Conservation (phyloP, 2,888 invertebrate species). For the Scaptodrosophila latifasciaeformis region DNA sequence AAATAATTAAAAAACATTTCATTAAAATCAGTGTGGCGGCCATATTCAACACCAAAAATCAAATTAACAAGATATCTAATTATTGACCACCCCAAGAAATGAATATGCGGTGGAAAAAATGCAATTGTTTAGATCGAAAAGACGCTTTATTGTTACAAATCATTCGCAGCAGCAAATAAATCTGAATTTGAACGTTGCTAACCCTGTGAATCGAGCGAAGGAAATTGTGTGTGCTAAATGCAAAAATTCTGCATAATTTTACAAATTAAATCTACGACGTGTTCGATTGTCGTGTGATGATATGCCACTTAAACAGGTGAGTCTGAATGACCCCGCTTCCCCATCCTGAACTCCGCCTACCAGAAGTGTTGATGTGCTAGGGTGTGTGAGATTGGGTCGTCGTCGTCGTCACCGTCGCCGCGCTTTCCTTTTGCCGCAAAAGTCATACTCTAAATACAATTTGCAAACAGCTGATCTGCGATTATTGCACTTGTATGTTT, state of each 20-base stretch:
- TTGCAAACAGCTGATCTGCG: constrained; percentile 53
- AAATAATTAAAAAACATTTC: constrained; percentile 31
- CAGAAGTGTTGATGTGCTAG: not conserved
- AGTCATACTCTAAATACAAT: not conserved
- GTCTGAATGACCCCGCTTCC: constrained; percentile 22
- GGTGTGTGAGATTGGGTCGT: too few relatives aligned
- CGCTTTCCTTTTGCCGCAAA: constrained; percentile 24
- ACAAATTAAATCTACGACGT: constrained; percentile 69
- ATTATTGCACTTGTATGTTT: constrained; percentile 42
- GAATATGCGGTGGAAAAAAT: constrained; percentile 32
- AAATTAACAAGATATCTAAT: constrained; percentile 10
- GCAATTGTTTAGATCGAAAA: constrained; percentile 48
- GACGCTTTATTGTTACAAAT: constrained; percentile 35
- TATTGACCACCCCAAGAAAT: constrained; percentile 14
- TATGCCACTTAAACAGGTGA: constrained; percentile 74
- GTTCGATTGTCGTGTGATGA: constrained; percentile 73
- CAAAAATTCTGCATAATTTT: constrained; percentile 53
- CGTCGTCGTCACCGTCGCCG: too few relatives aligned
- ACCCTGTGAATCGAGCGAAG: constrained; percentile 24
- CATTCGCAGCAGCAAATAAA: constrained; percentile 5
- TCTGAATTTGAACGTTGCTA: constrained; percentile 3
- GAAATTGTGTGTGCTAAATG: constrained; percentile 48
- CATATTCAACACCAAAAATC: constrained; percentile 19
- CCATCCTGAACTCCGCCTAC: not conserved
- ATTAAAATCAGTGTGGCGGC: constrained; percentile 29